phyloP scores from a whole-genome alignment of 2,113 vertebrate species.

The Etheostoma cragini region DNA sequence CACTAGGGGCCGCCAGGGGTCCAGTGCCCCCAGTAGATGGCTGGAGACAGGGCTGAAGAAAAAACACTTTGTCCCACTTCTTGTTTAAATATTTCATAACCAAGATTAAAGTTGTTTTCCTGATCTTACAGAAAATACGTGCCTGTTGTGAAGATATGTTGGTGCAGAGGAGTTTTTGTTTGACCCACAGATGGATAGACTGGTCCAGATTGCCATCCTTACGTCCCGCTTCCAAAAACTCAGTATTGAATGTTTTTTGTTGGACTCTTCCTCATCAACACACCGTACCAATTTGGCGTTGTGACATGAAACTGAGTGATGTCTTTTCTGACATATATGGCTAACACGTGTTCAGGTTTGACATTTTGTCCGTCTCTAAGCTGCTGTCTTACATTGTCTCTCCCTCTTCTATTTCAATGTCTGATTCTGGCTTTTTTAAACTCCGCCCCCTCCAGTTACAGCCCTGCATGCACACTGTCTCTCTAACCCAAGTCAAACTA shows the following conservation, averaged over 20 bases:
- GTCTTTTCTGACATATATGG: constrained; percentile 6
- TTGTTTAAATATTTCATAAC: background rate
- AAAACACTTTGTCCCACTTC: background rate
- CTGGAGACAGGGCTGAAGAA: no score
- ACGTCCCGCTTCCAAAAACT: background rate
- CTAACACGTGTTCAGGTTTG: background rate
- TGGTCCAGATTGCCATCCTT: background rate
- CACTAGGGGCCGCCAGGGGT: no score
- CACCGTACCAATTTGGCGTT: background rate
- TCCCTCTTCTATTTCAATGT: constrained; percentile 6
- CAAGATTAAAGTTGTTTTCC: no score
- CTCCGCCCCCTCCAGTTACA: background rate
- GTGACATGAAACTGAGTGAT: background rate
- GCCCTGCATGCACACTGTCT: constrained; percentile 23
- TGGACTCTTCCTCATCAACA: background rate
- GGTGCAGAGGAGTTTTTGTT: background rate
- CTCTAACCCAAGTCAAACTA: constrained; percentile 29
- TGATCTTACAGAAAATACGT: no score
- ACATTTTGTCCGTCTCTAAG: constrained; percentile 15
- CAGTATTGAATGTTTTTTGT: background rate
- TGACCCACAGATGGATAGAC: background rate
- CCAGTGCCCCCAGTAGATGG: no score
- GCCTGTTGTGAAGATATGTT: background rate
- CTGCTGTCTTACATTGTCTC: background rate
- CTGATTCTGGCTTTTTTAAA: background rate